Evolutionary conservation across 2,113 vertebrate genomes (phyloP), one percentile per base, ranked within the genome.

Genomic region (Mormyrus iriodes): DNA sequence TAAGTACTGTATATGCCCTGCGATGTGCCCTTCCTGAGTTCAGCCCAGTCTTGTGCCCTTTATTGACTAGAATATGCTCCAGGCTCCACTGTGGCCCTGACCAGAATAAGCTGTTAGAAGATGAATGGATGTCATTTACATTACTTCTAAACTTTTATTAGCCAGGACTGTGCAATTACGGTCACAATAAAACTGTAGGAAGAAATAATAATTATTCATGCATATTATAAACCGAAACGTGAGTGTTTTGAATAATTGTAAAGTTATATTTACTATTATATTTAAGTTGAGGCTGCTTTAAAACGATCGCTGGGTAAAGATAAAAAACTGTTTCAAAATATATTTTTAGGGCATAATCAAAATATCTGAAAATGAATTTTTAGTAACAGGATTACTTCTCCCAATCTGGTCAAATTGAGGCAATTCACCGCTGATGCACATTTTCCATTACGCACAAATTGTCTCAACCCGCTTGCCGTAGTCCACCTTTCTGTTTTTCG

Each of bases 381-480:
- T 24, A 2, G 15, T 21, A 42, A 79, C 35, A 19, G 17, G 27
- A 44, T 82, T n/a, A 21, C 44, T n/a, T 44, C 4, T 48, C 8
- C 21, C 82, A 48, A 1, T 42, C 17, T 10, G 44, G 19, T 3
- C 5, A 84, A 84, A 84, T 5, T n/a, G 24, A 84, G 39, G 42
- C 44, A 84, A 84, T 48, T 84, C 9, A 84, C 39, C 44, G 21
- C 76, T 73, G 39, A 46, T 39, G 35, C 21, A 24, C 35, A 27
- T 61, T 31, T 42, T 39, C 5, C 17, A 51, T 24, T 46, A 51
- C 27, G 84, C 31, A 19, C n/a, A 84, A 17, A 90, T 61, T 92
- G 94, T 93, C 92, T 92, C 90, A 91, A 44, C 79, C 90, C 89
- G 89, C 88, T 89, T 88, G 3, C 94, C 91, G 58, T 95, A 91